phyloP scores from a whole-genome alignment of 1,140 invertebrate genomes.

The Asobara japonica region DNA sequence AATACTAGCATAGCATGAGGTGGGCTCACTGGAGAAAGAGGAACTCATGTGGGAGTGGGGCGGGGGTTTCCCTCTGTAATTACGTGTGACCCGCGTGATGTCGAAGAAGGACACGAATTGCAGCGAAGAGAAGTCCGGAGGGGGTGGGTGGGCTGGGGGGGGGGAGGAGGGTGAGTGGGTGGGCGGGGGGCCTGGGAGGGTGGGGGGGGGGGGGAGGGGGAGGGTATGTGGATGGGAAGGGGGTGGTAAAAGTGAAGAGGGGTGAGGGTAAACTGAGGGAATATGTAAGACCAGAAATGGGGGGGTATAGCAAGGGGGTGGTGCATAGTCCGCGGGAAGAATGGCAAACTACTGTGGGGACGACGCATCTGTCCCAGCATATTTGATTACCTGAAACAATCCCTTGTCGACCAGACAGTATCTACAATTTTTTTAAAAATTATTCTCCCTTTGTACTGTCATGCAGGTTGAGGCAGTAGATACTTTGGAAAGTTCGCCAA shows the following conservation, averaged over 20 bases:
- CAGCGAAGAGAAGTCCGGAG: conserved; percentile 24
- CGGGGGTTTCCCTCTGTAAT: conserved; percentile 49
- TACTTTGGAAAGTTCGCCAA: too few species aligned
- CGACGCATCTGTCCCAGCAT: conserved; percentile 63
- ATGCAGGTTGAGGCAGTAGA: too few species aligned
- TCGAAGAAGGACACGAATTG: conserved; percentile 31
- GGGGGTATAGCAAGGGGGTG: conserved; percentile 2
- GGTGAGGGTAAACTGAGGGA: conserved; percentile 35
- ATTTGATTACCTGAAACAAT: conserved; percentile 57
- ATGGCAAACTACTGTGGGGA: conserved; percentile 65
- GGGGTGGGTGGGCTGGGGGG: conserved; percentile 20
- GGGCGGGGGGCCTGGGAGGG: too few species aligned
- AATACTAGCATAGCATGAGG: too few species aligned
- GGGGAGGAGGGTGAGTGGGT: too few species aligned
- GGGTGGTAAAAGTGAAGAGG: conserved; percentile 26
- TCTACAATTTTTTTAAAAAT: not conserved
- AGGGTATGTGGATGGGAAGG: conserved; percentile 34
- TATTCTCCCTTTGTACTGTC: not conserved
- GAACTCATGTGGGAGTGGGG: conserved; percentile 26
- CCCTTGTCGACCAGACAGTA: conserved; percentile 33
- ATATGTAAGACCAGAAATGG: conserved; percentile 27
- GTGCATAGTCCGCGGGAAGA: conserved; percentile 45
- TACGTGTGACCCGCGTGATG: conserved; percentile 46
- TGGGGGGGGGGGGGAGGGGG: too few species aligned
- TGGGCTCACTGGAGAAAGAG: conserved; percentile 13